phyloP scores from a whole-genome alignment of 2,797 vertebrate genomes.

The Rhabdophis nuchalis region DNA sequence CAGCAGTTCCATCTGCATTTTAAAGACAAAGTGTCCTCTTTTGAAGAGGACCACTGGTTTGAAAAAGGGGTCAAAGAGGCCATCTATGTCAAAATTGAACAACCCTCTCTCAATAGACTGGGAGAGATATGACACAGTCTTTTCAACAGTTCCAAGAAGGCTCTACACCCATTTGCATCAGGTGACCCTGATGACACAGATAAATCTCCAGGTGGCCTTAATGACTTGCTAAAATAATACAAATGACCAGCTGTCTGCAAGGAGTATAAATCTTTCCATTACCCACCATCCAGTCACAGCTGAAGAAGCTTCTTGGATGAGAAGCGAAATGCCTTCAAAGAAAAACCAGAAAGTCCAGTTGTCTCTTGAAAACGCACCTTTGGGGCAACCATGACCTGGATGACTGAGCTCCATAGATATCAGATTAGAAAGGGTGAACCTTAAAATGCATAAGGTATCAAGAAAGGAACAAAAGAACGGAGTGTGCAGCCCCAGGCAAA shows the following conservation, averaged over 20 bases:
- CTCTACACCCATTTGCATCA: not conserved
- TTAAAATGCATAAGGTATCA: not conserved
- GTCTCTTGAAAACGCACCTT: too few species aligned
- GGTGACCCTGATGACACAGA: not conserved
- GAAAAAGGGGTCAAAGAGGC: not conserved
- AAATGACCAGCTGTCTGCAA: too few species aligned
- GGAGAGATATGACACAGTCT: not conserved
- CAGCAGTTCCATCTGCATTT: not conserved
- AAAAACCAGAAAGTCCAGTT: too few species aligned
- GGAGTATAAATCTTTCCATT: too few species aligned
- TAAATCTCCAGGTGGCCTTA: too few species aligned
- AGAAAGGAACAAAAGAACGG: not conserved
- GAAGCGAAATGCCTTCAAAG: too few species aligned
- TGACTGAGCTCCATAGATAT: too few species aligned
- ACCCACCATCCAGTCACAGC: too few species aligned
- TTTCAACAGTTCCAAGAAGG: not conserved
- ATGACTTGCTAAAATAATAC: too few species aligned
- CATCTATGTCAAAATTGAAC: not conserved
- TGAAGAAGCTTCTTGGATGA: too few species aligned
- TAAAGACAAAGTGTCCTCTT: not conserved
- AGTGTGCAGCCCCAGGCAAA: not conserved
- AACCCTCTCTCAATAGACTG: not conserved
- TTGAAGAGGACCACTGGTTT: not conserved
- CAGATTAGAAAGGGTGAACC: not conserved
- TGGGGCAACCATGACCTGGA: too few species aligned